phyloP scores from a whole-genome alignment of 1,140 invertebrate genomes.

The Penaeus chinensis region DNA sequence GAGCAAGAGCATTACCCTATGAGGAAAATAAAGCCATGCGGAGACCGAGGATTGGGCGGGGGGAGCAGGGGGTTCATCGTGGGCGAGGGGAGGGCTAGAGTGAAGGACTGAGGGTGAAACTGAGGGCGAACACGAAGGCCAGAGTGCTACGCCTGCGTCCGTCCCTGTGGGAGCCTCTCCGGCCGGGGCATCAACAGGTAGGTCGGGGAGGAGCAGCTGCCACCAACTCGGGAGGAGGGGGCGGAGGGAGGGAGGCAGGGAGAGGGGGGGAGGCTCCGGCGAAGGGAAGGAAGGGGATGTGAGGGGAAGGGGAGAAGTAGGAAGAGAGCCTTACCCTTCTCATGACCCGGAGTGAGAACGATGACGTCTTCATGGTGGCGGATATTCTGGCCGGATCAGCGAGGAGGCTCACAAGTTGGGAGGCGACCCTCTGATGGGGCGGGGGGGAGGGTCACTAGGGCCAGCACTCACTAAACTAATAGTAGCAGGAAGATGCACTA shows the following conservation, averaged over 20 bases:
- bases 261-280: neutral
- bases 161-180: no score
- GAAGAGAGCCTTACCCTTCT: constrained; percentile 75
- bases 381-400: constrained; percentile 53
- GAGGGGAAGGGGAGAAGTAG: neutral
- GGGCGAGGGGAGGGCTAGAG: no score
- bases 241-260: constrained; percentile 69
- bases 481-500: constrained; percentile 39
- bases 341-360: constrained; percentile 81
- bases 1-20: no score
- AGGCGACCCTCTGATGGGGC: neutral
- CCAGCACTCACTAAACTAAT: constrained; percentile 28
- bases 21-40: no score
- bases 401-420: constrained; percentile 23
- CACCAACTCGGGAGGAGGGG: constrained; percentile 10
- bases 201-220: neutral
- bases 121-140: no score
- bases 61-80: no score
- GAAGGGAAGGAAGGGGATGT: neutral
- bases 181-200: constrained; percentile 39
- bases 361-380: constrained; percentile 80
- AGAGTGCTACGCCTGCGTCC: no score
- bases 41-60: no score
- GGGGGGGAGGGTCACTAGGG: constrained; percentile 30
- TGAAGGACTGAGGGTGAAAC: no score